Evolutionary conservation across 2,797 vertebrate species (phyloP).

Genomic region (Phataginus tricuspis): DNA sequence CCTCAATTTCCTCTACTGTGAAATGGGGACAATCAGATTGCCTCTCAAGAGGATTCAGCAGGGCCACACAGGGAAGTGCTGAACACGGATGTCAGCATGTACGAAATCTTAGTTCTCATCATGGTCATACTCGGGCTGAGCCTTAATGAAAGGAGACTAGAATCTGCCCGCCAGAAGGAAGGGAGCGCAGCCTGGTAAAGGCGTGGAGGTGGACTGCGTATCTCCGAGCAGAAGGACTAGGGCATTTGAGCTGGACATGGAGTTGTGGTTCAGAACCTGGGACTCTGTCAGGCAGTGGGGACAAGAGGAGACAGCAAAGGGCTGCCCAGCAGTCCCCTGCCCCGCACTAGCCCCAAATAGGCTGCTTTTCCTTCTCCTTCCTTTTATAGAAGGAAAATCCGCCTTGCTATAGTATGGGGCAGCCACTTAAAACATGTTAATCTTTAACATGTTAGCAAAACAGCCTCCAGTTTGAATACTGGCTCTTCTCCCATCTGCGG

Average conservation of each 20-base stretch:
- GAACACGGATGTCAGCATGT: fast-evolving
- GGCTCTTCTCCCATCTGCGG: slow-evolving; percentile 73
- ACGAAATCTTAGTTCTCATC: neutral
- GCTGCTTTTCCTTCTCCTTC: neutral
- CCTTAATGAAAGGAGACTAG: neutral
- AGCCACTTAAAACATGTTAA: slow-evolving; percentile 63
- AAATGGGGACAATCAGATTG: neutral
- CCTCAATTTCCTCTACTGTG: neutral
- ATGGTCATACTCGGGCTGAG: neutral
- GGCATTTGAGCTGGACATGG: fast-evolving
- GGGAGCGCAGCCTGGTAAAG: neutral
- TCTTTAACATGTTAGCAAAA: slow-evolving; percentile 74
- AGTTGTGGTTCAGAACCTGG: neutral
- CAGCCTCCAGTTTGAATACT: slow-evolving; percentile 65
- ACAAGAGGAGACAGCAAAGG: neutral
- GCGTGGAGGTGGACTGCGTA: fast-evolving
- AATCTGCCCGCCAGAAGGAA: neutral
- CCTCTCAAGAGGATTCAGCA: neutral
- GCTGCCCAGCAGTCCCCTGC: neutral
- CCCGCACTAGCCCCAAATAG: neutral
- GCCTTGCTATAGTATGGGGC: neutral
- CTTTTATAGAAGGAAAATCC: slow-evolving; percentile 1
- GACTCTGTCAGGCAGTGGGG: too few relatives aligned
- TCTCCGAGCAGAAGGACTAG: neutral
- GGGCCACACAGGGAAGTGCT: neutral